phyloP scores from a whole-genome alignment of 2,113 vertebrate species.

The Hyperopisus bebe region DNA sequence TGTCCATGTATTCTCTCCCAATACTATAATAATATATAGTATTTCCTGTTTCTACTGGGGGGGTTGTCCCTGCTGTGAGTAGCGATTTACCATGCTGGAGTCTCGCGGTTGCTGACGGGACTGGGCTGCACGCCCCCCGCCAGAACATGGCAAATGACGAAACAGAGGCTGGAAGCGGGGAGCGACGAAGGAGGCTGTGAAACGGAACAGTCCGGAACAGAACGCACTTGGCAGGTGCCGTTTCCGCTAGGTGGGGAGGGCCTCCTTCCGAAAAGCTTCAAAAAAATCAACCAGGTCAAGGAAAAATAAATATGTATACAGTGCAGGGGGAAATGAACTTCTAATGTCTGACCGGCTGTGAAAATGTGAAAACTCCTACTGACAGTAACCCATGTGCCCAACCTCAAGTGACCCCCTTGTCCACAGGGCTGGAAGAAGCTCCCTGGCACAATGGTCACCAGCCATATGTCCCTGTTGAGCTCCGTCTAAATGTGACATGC shows the following conservation, averaged over 20 bases:
- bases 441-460: not conserved
- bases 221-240: not conserved
- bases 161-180: not conserved
- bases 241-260: not conserved
- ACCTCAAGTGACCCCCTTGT: not conserved
- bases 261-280: not conserved
- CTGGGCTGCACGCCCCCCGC: not conserved
- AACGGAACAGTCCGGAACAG: not conserved
- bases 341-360: not conserved
- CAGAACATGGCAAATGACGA: not conserved
- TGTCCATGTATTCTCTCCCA: not conserved
- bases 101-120: no score
- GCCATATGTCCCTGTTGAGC: not conserved
- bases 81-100: not conserved
- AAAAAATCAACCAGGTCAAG: not conserved
- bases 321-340: not conserved
- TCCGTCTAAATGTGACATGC: not conserved
- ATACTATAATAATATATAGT: not conserved
- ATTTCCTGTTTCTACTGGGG: not conserved
- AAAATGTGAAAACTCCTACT: not conserved
- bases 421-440: not conserved
- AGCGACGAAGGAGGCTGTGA: not conserved
- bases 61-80: not conserved
- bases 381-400: not conserved
- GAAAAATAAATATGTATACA: not conserved